Base-by-base conservation (phyloP, 2,797 vertebrate species). In the Alca torda region DNA sequence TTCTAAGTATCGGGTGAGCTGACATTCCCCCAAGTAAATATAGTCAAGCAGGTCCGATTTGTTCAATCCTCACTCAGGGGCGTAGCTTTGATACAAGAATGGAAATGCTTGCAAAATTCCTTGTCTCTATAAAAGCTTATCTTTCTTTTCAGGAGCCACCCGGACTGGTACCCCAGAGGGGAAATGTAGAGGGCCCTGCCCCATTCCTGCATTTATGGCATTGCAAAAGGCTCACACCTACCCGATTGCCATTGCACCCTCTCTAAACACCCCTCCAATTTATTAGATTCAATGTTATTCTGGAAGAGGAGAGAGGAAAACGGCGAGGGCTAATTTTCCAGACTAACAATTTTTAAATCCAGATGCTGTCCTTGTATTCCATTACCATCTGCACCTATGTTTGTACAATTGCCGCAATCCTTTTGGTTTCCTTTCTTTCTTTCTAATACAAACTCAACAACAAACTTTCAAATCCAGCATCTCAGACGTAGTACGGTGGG, bases 141-240 rank as follows among this genome's bases (percentile, higher is more conserved):
- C 16, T 57, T 72, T 50, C 7, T 83, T 53, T 43, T 37, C 41
- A 46, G 61, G 33, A 83, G 18, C 33, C 46, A 8, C 39, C 11
- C 56, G 50, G 87, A 3, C 11, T 35, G 57, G 11, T 73, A 28
- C 4, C 8, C 48, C n/a, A 17, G 37, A 43, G 26, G 25, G 37
- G 39, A 11, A 78, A 33, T 5, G 20, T 20, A 61, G 59, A 12
- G 1, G 3, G 7, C 18, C 1, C 6, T 30, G 37, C 1, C 39
- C 48, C 43, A 20, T 5, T 25, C 48, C 56, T 67, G 46, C 41
- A 7, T 4, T 3, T 1, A 16, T 1, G 1, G 28, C 53, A n/a
- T 17, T 8, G 11, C 4, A 37, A 41, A 56, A 59, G n/a, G 21
- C 10, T 31, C 35, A 12, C 21, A 31, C 16, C 7, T 5, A 13